A percentile compares a stretch with the other conserved stretches of the same genome.
These are phyloP conservation scores for Heptranchias perlo DNA, from an alignment of 2,113 vertebrate genomes.

Conservation along the genomic window DNA sequence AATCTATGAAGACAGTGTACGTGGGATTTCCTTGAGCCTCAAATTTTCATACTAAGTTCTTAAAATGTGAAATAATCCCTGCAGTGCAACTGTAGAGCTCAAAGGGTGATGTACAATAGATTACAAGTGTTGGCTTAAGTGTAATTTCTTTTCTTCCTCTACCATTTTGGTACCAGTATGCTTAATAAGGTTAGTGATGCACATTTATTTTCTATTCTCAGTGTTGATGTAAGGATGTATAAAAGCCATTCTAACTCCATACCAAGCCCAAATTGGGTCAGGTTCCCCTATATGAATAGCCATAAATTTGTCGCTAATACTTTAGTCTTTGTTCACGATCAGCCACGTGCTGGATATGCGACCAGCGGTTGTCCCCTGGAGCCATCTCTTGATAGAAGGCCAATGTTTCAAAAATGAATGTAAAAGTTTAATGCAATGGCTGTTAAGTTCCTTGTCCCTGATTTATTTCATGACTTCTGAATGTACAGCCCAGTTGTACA, in stretches of 20 bases:
- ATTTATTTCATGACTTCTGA: slow-evolving; percentile 5
- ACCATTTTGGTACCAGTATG: neutral
- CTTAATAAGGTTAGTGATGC: neutral
- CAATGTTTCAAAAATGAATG: neutral
- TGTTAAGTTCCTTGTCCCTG: neutral
- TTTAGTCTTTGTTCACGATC: neutral
- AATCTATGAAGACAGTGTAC: neutral
- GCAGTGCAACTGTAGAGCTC: neutral
- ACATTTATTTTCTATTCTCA: neutral
- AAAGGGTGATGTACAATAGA: neutral
- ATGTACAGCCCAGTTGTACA: neutral
- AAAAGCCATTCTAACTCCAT: neutral
- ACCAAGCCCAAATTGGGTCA: neutral
- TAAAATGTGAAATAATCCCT: neutral
- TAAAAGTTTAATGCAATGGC: neutral
- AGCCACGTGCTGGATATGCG: neutral
- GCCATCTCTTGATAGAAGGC: neutral
- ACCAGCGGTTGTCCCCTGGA: neutral
- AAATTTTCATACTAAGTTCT: neutral
- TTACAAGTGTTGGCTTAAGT: neutral
- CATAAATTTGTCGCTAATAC: neutral
- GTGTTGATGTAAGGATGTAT: neutral
- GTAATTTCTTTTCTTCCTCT: neutral
- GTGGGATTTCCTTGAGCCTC: neutral
- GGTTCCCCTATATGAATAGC: neutral